Evolutionary conservation across 2,888 invertebrate genomes (phyloP).

Genomic region (Sesia bembeciformis): DNA sequence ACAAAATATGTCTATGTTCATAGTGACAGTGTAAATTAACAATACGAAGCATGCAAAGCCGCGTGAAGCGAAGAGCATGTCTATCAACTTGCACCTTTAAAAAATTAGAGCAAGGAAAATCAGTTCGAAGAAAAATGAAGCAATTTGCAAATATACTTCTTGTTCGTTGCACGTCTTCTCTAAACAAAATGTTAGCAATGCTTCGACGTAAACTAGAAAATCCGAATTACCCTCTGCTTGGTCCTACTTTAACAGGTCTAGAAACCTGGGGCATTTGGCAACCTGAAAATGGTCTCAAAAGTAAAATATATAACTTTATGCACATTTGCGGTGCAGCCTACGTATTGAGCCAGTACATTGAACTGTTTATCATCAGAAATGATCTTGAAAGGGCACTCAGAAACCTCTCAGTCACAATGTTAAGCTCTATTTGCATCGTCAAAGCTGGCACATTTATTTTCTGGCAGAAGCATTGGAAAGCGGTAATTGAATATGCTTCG

Average conservation of each 20-base stretch:
- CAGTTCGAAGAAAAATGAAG: no score
- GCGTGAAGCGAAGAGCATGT: no score
- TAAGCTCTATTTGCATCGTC: slow-evolving; percentile 44
- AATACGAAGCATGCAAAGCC: no score
- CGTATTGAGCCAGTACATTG: slow-evolving; percentile 45
- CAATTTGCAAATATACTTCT: no score
- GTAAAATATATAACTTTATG: slow-evolving; percentile 23
- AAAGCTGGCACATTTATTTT: slow-evolving; percentile 43
- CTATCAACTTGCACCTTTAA: no score
- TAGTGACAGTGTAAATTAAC: no score
- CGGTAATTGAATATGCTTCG: slow-evolving; percentile 35
- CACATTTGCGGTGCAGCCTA: slow-evolving; percentile 34
- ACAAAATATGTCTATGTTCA: no score
- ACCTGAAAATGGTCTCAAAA: slow-evolving; percentile 15
- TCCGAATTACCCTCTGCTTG: slow-evolving; percentile 28
- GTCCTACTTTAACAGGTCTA: slow-evolving; percentile 37
- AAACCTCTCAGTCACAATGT: slow-evolving; percentile 49
- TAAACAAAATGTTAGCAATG: no score
- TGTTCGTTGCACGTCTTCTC: no score
- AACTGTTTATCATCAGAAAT: slow-evolving; percentile 40
- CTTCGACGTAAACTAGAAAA: slow-evolving; percentile 19
- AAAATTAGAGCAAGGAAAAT: no score
- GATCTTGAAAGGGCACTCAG: slow-evolving; percentile 38
- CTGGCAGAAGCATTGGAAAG: slow-evolving; percentile 43
- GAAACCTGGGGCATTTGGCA: slow-evolving; percentile 42